These are phyloP conservation scores for Dinomys branickii DNA, from an alignment of 2,113 vertebrate species.

Conservation along the genomic window DNA sequence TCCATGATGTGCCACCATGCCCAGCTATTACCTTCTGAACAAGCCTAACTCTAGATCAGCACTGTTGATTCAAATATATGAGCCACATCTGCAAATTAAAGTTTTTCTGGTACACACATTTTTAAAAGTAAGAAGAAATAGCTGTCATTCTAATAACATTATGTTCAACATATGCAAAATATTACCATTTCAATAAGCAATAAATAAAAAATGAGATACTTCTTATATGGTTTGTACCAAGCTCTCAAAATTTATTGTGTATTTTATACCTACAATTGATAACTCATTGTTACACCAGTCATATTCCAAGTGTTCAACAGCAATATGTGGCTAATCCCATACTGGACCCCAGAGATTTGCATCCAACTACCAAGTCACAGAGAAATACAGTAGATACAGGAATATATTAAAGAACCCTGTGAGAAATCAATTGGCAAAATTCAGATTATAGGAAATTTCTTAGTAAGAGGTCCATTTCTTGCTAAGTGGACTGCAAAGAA, in stretches of 20 bases:
- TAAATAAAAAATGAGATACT: slow-evolving; percentile 13
- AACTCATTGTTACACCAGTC: neutral
- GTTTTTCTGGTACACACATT: neutral
- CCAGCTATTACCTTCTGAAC: neutral
- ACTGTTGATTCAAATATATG: neutral
- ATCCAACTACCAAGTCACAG: neutral
- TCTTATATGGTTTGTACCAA: neutral
- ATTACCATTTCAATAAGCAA: slow-evolving; percentile 18
- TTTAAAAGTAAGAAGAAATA: slow-evolving; percentile 44
- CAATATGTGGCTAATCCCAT: neutral
- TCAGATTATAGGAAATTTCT: neutral
- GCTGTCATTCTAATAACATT: neutral
- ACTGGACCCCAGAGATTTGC: neutral
- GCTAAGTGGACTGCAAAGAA: neutral
- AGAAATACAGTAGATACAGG: neutral
- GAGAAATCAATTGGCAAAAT: neutral
- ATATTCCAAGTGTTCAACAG: neutral
- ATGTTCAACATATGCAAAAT: neutral
- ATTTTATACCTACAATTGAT: neutral
- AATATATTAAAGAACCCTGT: neutral
- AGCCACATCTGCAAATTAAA: neutral
- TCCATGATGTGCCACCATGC: neutral
- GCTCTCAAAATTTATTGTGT: neutral
- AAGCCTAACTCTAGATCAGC: neutral
- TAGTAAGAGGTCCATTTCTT: neutral